Evolutionary conservation across 2,113 vertebrate genomes (phyloP).

Genomic region (Psilopogon haemacephalus): DNA sequence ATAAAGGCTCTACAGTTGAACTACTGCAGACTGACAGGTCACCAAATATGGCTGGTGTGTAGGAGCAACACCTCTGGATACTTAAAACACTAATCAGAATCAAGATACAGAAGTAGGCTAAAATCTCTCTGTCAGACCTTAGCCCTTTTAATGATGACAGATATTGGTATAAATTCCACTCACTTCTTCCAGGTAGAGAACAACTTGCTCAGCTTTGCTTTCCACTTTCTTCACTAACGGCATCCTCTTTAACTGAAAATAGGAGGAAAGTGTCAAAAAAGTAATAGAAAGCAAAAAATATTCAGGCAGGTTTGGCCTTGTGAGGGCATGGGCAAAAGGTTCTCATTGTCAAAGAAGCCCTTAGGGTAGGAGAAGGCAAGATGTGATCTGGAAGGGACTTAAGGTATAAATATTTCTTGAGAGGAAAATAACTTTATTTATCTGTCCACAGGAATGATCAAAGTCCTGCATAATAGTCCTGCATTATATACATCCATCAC

Average conservation of each 20-base stretch:
- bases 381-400: not conserved
- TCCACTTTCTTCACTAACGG: slow-evolving; percentile 65
- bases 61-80: not conserved
- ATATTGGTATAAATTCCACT: not conserved
- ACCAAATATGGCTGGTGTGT: not conserved
- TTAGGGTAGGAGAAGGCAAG: not conserved
- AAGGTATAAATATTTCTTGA: not conserved
- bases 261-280: not conserved
- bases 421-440: not conserved
- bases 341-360: not conserved
- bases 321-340: not conserved
- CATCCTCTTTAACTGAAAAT: slow-evolving; percentile 59
- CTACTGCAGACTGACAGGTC: not conserved
- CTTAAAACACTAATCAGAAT: not conserved
- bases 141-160: not conserved
- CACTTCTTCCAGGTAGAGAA: slow-evolving; percentile 58
- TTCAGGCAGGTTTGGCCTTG: not conserved
- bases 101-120: not conserved
- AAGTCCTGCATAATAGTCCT: not conserved
- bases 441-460: not conserved
- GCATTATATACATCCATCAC: not conserved
- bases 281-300: not conserved
- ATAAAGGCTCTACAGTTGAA: not conserved
- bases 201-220: slow-evolving; percentile 1
- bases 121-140: not conserved